A percentile compares a stretch with the other conserved stretches of the same genome.
These are phyloP conservation scores for Meriones unguiculatus DNA, from an alignment of 2,113 vertebrate species.

Conservation along the genomic window DNA sequence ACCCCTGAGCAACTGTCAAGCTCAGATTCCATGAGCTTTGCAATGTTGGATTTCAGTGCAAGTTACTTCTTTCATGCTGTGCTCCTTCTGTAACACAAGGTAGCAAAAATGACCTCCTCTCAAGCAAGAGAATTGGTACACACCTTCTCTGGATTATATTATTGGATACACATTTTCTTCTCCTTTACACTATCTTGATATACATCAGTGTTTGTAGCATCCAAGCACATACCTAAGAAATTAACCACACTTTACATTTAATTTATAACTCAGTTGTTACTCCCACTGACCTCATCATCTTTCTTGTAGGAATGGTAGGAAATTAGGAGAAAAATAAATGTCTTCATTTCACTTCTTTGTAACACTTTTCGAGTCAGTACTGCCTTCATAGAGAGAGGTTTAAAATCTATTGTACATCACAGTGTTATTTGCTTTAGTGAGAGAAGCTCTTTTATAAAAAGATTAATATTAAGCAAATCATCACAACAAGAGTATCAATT, in stretches of 20 bases:
- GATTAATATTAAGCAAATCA: constrained; percentile 30
- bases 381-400: neutral
- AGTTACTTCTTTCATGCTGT: neutral
- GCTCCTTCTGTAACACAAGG: neutral
- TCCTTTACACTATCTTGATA: neutral
- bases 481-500: neutral
- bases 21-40: neutral
- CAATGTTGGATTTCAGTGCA: neutral
- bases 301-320: neutral
- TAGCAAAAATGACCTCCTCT: neutral
- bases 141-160: neutral
- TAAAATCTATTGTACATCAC: neutral
- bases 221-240: neutral
- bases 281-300: neutral
- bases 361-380: neutral
- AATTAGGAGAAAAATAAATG: neutral
- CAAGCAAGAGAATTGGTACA: neutral
- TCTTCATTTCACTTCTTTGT: neutral
- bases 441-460: neutral
- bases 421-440: neutral
- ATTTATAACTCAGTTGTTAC: neutral
- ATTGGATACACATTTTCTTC: neutral
- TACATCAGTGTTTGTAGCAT: neutral
- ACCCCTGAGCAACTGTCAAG: constrained; percentile 11
- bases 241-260: neutral